phyloP scores from a whole-genome alignment of 2,888 invertebrate genomes.

The Dryomyza anilis region DNA sequence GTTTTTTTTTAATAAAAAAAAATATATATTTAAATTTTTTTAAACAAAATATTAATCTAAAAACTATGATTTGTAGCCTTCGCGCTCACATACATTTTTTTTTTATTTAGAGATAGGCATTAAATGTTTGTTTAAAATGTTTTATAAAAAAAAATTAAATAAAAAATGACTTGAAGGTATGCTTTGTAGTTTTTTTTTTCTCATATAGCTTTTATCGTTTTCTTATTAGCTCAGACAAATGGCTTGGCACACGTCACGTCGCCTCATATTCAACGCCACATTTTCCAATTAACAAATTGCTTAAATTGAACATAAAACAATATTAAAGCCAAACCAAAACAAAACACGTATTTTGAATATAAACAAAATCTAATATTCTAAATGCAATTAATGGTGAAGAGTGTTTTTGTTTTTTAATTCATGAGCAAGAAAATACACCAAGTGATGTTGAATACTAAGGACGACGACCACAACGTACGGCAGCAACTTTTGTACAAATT shows the following conservation, averaged over 20 bases:
- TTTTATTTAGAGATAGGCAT: too few species aligned
- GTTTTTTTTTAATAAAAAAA: too few species aligned
- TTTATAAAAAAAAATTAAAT: constrained; percentile 23
- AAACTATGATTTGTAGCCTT: constrained; percentile 32
- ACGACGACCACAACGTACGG: too few species aligned
- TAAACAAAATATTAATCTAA: constrained; percentile 23
- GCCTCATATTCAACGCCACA: neutral
- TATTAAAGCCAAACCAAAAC: constrained; percentile 22
- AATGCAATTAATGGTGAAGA: too few species aligned
- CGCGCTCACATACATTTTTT: too few species aligned
- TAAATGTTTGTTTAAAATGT: constrained; percentile 12
- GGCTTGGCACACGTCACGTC: neutral
- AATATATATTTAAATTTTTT: neutral
- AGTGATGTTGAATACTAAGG: too few species aligned
- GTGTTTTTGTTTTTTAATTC: too few species aligned
- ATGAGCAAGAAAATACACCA: too few species aligned
- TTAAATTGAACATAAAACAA: constrained; percentile 17
- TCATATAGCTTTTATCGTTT: constrained; percentile 19
- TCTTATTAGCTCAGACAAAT: constrained; percentile 3
- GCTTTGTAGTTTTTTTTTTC: constrained; percentile 29
- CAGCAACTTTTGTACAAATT: too few species aligned
- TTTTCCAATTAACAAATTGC: neutral
- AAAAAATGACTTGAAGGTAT: constrained; percentile 45
- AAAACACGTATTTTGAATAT: too few species aligned
- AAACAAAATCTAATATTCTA: too few species aligned